Evolutionary conservation across 2,888 invertebrate species (phyloP), one percentile per base, ranked within the genome.

Genomic region (Ochropleura leucogaster): DNA sequence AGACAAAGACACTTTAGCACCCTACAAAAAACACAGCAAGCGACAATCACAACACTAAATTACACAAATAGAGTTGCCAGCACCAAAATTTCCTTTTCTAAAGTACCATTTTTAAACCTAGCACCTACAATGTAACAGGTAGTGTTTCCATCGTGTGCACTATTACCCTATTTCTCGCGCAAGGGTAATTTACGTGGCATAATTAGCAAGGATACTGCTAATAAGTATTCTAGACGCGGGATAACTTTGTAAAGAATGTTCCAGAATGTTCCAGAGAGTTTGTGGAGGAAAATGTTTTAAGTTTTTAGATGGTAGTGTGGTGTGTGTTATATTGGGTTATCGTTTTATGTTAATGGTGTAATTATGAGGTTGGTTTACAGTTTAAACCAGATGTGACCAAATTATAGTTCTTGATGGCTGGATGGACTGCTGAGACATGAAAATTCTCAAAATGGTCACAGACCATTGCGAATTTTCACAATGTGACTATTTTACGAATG

Each of bases 231-330:
- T 71, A 40, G 51, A 18, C 46, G 40, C 47, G 59, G 65, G 57
- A 62, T 66, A 74, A 82, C 64, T 82, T 80, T 78, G 82, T 82
- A 42, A 81, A 79, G 71, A 82, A 79, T 83, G 82, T 82, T 30
- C 8, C 30, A 30, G 40, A 44, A n/a, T 44, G 62, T 62, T 44
- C 46, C n/a, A 30, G 51, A 53, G 71, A 77, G 49, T 30, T 51
- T 6, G 63, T 51, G 10, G 47, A 14, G 5, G 44, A 59, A 63
- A 80, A 76, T 53, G 60, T 55, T 65, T 72, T n/a, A 51, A 72
- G 59, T 68, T 79, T 78, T 77, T 73, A 64, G 62, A 49, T 57
- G 53, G 10, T n/a, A 49, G 30, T 78, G 63, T 6, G 60, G 49
- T 72, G 46, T 55, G 20, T 76, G n/a, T 16, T 55, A 49, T 60